Base-by-base conservation (phyloP, 2,888 invertebrate genomes). In the Protophormia terraenovae region DNA sequence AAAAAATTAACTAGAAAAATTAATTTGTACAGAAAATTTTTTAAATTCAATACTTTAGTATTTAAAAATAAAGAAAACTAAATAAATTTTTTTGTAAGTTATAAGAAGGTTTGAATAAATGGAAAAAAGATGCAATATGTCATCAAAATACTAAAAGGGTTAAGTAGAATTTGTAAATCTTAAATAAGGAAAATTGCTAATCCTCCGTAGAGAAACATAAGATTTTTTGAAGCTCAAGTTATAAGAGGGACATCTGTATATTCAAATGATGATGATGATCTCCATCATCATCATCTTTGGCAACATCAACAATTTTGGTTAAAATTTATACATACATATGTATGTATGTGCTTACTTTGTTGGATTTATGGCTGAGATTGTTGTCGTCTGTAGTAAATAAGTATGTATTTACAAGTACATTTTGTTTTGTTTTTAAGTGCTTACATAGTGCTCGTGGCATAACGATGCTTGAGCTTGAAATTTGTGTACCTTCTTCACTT, bases 401-500 rank as follows among this genome's bases (percentile, higher is more conserved):
- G 16, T 19, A 22, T 10, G 50, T 19, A 22, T 22, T 0, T 50
- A 12, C 12, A 10, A 12, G 32, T 47, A 75, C 10, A n/a, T 60
- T 27, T 38, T 75, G 50, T 72, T 71, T 53, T 62, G 19, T 35
- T 60, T 66, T 53, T 62, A 80, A 80, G 73, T 73, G 62, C 55
- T 82, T 82, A 38, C 55, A 64, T 71, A 69, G 72, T 76, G 72
- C 84, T 77, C 80, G 80, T 77, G 80, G 80, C 77, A 77, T 67
- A 84, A 72, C 41, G 76, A 81, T 67, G 58, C 71, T 77, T 77
- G 47, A 64, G 66, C 58, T 80, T 72, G 14, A 73, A 55, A 32
- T 73, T 69, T 55, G 12, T 47, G 3, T 41, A 14, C 53, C 27
- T 76, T n/a, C n/a, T n/a, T 47, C 14, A 27, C 35, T 7, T 53